Conservation (phyloP, 2,797 vertebrate genomes). For the Premnoplex brunnescens region DNA sequence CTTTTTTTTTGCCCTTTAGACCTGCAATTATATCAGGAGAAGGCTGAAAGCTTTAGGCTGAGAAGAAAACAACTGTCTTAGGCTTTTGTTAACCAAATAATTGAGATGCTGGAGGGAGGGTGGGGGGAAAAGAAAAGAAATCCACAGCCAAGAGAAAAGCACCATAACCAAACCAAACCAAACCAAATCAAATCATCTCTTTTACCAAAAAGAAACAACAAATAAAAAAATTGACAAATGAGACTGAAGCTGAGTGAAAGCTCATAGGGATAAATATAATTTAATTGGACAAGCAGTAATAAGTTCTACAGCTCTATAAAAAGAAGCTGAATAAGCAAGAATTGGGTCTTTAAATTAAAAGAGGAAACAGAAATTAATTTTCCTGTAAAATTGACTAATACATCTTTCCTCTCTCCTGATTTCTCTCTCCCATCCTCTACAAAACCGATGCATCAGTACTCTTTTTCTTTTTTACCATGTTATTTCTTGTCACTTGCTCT, state of each 20-base stretch:
- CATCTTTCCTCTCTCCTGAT: background rate
- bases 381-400: background rate
- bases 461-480: background rate
- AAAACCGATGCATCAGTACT: background rate
- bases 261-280: background rate
- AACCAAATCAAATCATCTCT: background rate
- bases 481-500: background rate
- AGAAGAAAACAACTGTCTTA: background rate
- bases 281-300: background rate
- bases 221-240: background rate
- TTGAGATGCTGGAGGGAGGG: background rate
- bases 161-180: background rate
- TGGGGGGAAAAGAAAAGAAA: background rate
- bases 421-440: background rate
- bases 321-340: background rate
- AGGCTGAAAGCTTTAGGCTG: background rate
- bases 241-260: background rate
- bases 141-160: rapidly evolving
- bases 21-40: background rate
- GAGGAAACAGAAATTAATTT: background rate
- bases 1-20: rapidly evolving
- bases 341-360: background rate
- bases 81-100: background rate
- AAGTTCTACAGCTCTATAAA: background rate
- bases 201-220: rapidly evolving